Percentiles rank a stretch among this genome's conserved stretches.
These are phyloP conservation scores for Gavialis gangeticus DNA, from an alignment of 2,113 vertebrate genomes.

Conservation along the genomic window DNA sequence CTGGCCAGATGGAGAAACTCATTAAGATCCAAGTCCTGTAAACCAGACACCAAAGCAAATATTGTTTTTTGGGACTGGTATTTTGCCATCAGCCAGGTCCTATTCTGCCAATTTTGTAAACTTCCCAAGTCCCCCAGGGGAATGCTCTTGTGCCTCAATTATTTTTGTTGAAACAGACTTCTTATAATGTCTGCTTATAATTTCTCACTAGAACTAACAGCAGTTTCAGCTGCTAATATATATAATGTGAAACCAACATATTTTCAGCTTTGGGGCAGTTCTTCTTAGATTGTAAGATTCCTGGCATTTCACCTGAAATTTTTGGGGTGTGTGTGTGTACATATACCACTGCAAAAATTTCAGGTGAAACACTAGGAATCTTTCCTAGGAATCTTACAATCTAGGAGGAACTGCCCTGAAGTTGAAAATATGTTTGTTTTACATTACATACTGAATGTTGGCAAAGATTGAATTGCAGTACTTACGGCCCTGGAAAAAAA, in stretches of 20 bases:
- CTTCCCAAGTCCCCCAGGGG: neutral
- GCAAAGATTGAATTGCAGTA: conserved; percentile 51
- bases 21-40: neutral
- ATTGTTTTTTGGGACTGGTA: neutral
- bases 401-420: neutral
- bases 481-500: conserved; percentile 52
- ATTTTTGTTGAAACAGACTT: neutral
- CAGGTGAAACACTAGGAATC: conserved; percentile 63
- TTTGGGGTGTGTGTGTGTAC: neutral
- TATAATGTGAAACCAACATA: neutral
- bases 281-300: neutral
- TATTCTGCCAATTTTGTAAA: neutral
- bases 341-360: conserved; percentile 48
- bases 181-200: neutral
- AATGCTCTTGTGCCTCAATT: neutral
- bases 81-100: conserved; percentile 7
- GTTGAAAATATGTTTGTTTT: conserved; percentile 63
- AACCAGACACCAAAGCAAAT: neutral
- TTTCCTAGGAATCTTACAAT: conserved; percentile 61
- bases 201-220: neutral
- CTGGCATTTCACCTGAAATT: neutral
- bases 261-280: neutral
- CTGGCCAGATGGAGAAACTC: conserved; percentile 2
- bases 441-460: conserved; percentile 71
- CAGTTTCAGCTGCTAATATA: neutral